phyloP scores from a whole-genome alignment of 1,140 invertebrate genomes.

The Caenorhabditis inopinata region DNA sequence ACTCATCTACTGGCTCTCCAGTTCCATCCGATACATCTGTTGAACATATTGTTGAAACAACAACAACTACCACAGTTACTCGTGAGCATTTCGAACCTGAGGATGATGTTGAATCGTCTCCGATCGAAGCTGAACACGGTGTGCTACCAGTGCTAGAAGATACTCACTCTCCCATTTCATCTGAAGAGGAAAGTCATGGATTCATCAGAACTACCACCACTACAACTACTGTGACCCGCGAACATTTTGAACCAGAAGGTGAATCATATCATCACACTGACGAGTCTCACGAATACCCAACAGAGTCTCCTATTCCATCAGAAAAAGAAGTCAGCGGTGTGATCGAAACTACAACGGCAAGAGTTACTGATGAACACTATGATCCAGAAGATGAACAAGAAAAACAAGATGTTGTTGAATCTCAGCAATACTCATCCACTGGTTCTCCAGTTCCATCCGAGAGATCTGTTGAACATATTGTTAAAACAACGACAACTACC shows the following conservation, averaged over 20 bases:
- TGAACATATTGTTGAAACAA: not conserved
- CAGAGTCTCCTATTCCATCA: too few relatives aligned
- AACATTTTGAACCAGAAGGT: not conserved
- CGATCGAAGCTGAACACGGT: too few relatives aligned
- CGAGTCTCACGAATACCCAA: too few relatives aligned
- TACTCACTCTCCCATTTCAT: too few relatives aligned
- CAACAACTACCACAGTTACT: not conserved
- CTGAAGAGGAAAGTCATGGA: too few relatives aligned
- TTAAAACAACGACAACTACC: not conserved
- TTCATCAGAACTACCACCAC: not conserved
- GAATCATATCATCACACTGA: too few relatives aligned
- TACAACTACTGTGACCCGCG: not conserved
- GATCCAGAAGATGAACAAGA: not conserved
- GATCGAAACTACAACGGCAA: not conserved
- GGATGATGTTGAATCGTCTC: not conserved
- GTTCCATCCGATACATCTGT: not conserved
- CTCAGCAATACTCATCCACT: not conserved
- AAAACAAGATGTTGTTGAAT: not conserved
- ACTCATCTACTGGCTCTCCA: not conserved
- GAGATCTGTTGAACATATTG: not conserved
- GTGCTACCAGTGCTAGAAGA: too few relatives aligned
- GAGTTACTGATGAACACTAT: not conserved
- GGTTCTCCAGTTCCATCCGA: constrained; percentile 1
- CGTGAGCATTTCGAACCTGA: not conserved
- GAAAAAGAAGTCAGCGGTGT: not conserved